These are phyloP conservation scores for Nebria ingens DNA, from an alignment of 1,140 invertebrate genomes.

Conservation along the genomic window DNA sequence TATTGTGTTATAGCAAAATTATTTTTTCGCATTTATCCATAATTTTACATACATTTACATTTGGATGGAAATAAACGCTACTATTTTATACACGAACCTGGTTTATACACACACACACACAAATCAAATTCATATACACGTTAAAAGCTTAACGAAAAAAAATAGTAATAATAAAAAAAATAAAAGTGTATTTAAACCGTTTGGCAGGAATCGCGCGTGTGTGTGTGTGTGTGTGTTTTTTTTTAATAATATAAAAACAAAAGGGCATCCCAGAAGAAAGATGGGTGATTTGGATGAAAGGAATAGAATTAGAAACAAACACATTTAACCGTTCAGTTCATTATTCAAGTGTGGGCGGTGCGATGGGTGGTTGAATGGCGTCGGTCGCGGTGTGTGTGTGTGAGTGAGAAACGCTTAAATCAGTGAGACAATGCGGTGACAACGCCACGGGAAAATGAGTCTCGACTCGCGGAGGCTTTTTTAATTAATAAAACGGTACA, in stretches of 20 bases:
- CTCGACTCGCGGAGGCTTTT: neutral
- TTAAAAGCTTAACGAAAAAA: too few relatives aligned
- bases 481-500: slow-evolving; percentile 9
- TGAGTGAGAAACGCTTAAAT: slow-evolving; percentile 1
- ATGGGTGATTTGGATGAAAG: neutral
- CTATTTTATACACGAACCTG: neutral
- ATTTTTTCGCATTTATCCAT: slow-evolving; percentile 9
- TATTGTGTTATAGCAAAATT: slow-evolving; percentile 2
- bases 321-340: slow-evolving; percentile 7
- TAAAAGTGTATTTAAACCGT: too few relatives aligned
- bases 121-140: too few relatives aligned
- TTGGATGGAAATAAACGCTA: neutral
- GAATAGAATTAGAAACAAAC: slow-evolving; percentile 3
- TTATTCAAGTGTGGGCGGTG: neutral
- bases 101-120: too few relatives aligned
- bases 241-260: too few relatives aligned
- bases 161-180: too few relatives aligned
- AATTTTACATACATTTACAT: slow-evolving; percentile 6
- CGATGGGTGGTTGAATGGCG: neutral
- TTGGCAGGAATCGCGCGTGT: too few relatives aligned
- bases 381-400: neutral
- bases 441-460: slow-evolving; percentile 6
- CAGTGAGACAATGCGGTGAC: slow-evolving; percentile 5
- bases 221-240: too few relatives aligned
- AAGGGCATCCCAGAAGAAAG: too few relatives aligned